A percentile compares a stretch with the other conserved stretches of the same genome.
These are phyloP conservation scores for Deroptyus accipitrinus DNA, from an alignment of 2,113 vertebrate genomes.

Conservation along the genomic window DNA sequence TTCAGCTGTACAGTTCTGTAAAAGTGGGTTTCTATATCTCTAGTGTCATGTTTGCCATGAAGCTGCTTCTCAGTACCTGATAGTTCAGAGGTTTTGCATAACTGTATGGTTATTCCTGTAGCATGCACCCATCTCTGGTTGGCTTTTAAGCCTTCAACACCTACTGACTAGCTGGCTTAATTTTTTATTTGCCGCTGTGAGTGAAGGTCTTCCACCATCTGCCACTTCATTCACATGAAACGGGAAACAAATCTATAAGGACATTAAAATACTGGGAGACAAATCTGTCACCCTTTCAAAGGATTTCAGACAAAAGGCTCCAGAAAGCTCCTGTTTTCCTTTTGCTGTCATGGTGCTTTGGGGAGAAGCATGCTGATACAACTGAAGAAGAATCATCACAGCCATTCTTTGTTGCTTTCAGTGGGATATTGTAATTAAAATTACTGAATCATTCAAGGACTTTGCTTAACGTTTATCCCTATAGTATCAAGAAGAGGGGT, in stretches of 20 bases:
- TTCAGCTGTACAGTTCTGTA: neutral
- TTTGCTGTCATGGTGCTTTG: neutral
- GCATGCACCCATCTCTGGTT: neutral
- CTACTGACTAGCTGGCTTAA: neutral
- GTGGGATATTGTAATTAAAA: neutral
- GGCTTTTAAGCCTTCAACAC: neutral
- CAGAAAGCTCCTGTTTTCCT: neutral
- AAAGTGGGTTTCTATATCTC: neutral
- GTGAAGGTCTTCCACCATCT: neutral
- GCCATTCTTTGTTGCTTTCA: neutral
- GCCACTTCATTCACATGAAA: neutral
- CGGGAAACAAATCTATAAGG: neutral
- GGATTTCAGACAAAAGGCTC: neutral
- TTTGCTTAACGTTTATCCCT: neutral
- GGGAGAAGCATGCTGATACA: neutral
- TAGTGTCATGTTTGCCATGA: neutral
- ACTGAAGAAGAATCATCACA: neutral
- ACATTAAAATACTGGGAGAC: neutral
- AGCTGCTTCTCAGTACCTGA: neutral
- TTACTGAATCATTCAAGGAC: neutral
- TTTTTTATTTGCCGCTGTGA: neutral
- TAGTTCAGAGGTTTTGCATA: accelerated
- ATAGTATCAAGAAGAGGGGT: neutral
- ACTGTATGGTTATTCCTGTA: neutral
- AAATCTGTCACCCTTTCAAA: neutral